Base-by-base conservation (phyloP, 2,888 invertebrate species). In the Hydrotaea cyrtoneurina region DNA sequence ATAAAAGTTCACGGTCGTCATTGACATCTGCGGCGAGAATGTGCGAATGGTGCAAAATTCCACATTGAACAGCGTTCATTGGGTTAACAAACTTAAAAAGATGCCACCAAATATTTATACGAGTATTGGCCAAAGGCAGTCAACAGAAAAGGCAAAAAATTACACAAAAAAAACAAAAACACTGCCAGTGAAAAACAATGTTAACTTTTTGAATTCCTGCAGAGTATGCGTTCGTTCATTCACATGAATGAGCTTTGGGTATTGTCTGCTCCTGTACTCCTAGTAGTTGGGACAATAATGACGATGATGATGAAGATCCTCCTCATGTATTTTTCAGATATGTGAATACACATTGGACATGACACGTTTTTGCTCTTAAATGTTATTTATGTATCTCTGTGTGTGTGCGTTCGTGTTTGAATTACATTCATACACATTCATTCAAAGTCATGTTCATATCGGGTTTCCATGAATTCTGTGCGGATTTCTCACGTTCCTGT, bases 321-420 rank as follows among this genome's bases (percentile, higher is more conserved):
- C n/a, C 39, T 66, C n/a, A 19, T 55, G 55, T 13, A 19, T 66
- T 39, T 39, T 43, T 43, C 10, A 66, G 43, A 39, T 66, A 43
- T 66, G 39, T 66, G 7, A 31, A 7, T 31, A 43, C 39, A 62
- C 31, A 10, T 39, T 66, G 39, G 19, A 1, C 66, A 66, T 39
- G 57, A 31, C 69, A 77, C 57, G 77, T 69, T 69, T 77, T 77
- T 23, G 57, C 57, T 77, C 57, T 69, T 69, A 69, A 77, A 57
- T 69, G 55, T 36, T 75, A 73, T 73, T 73, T 73, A 57, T 19
- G 39, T n/a, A 31, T 31, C 31, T 31, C 26, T 59, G 23, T 74
- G 53, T 17, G 15, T 17, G n/a, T 53, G 5, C 17, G 13, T 0
- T 2, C n/a, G 19, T 53, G 2, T 55, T 53, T 53, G 53, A 53